Conservation (phyloP, 1,140 invertebrate species). For the Dinoponera quadriceps region DNA sequence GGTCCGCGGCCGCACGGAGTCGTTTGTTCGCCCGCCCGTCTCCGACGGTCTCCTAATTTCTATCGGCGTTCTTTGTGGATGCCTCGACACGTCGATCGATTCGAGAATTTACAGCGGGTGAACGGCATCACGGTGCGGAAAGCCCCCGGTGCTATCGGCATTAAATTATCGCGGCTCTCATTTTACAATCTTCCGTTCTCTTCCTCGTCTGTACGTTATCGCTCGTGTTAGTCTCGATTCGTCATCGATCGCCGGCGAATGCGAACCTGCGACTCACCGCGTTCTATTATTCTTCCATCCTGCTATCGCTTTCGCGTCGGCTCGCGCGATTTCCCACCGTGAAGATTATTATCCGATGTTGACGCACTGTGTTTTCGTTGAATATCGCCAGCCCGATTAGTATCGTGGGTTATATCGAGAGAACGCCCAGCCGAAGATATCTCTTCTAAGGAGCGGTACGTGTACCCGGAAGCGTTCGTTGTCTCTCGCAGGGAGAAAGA, state of each 20-base stretch:
- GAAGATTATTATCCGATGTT: conserved; percentile 35
- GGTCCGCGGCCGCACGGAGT: neutral
- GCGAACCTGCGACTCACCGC: neutral
- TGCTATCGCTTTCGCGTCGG: conserved; percentile 14
- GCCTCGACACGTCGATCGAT: no score
- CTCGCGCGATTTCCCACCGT: conserved; percentile 4
- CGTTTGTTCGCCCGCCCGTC: neutral
- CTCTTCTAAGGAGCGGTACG: conserved; percentile 28
- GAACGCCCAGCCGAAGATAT: conserved; percentile 7
- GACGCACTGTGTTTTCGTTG: neutral
- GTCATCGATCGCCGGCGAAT: neutral
- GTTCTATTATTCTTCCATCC: conserved; percentile 17
- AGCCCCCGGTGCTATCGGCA: no score
- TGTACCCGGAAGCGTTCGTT: conserved; percentile 28
- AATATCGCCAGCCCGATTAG: conserved; percentile 12
- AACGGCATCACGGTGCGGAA: no score
- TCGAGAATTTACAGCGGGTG: no score
- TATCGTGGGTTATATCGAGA: conserved; percentile 9
- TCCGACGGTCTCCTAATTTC: neutral
- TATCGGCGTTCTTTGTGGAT: neutral
- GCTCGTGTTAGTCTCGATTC: neutral
- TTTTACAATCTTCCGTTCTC: no score
- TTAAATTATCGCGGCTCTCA: no score
- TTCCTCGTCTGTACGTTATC: no score
- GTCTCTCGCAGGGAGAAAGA: neutral